Evolutionary conservation across 2,113 vertebrate species (phyloP).

Genomic region (Trematomus loennbergii): DNA sequence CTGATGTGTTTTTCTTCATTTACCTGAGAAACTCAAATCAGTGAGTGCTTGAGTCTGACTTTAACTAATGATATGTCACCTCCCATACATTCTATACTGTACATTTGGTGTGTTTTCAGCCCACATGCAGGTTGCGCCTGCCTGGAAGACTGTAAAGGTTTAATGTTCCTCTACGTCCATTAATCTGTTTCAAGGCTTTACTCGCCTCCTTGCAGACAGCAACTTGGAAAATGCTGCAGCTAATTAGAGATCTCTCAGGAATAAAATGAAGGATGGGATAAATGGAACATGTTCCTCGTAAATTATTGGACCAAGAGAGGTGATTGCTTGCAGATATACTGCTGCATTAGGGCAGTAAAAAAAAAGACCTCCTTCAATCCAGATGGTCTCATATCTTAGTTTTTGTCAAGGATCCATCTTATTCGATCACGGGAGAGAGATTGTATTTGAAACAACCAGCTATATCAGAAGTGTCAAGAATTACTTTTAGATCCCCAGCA

Average conservation of each 20-base stretch:
- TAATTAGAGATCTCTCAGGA: conserved; percentile 67
- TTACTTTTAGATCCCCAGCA: neutral
- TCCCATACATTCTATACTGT: conserved; percentile 2
- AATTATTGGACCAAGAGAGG: conserved; percentile 63
- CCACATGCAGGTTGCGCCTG: conserved; percentile 10
- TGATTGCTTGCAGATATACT: conserved; percentile 34
- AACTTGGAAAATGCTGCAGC: conserved; percentile 29
- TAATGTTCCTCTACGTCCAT: conserved; percentile 47
- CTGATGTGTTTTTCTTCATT: conserved; percentile 9
- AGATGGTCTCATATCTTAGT: conserved; percentile 21
- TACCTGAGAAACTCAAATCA: neutral
- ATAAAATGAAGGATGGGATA: conserved; percentile 52
- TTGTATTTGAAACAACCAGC: neutral
- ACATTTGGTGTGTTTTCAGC: neutral
- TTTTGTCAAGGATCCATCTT: conserved; percentile 9
- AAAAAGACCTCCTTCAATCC: neutral
- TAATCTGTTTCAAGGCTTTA: conserved; percentile 30
- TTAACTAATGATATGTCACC: neutral
- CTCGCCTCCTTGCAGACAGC: conserved; percentile 24
- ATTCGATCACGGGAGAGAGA: neutral
- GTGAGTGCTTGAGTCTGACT: neutral
- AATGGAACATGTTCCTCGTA: conserved; percentile 48
- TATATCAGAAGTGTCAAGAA: neutral
- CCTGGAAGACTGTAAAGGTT: conserved; percentile 43
- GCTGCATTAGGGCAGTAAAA: conserved; percentile 20